phyloP scores from a whole-genome alignment of 2,797 vertebrate species.

The Danio choprae region DNA sequence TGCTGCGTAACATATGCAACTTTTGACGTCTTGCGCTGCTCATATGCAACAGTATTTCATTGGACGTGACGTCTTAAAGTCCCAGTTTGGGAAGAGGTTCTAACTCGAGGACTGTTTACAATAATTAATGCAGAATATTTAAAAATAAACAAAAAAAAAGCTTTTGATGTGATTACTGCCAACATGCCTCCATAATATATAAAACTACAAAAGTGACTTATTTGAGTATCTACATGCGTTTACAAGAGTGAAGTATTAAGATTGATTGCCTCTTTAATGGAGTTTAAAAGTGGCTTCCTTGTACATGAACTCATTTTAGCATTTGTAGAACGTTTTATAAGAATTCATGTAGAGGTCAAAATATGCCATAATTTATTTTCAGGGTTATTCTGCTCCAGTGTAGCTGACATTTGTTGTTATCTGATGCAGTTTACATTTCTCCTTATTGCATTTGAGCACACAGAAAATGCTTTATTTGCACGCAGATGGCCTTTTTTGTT shows the following conservation, averaged over 20 bases:
- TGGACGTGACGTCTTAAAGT: constrained; percentile 40
- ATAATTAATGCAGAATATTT: constrained; percentile 61
- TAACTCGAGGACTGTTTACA: constrained; percentile 79
- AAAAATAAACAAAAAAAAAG: constrained; percentile 60
- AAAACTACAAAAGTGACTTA: constrained; percentile 20
- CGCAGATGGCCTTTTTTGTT: constrained; percentile 24
- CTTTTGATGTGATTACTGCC: constrained; percentile 65
- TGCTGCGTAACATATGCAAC: constrained; percentile 72
- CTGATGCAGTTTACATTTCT: constrained; percentile 6
- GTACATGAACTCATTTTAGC: constrained; percentile 20
- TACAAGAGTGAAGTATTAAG: constrained; percentile 33
- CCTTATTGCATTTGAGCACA: background rate
- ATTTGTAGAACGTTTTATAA: constrained; percentile 22
- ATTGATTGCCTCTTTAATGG: background rate
- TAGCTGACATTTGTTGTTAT: constrained; percentile 29
- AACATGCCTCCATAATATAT: constrained; percentile 44
- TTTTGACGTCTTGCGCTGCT: constrained; percentile 78
- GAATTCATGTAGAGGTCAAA: constrained; percentile 42
- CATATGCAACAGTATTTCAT: constrained; percentile 74
- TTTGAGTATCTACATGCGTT: constrained; percentile 54
- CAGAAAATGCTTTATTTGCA: constrained; percentile 36
- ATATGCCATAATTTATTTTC: constrained; percentile 38
- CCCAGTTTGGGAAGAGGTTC: constrained; percentile 23
- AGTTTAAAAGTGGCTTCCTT: constrained; percentile 39
- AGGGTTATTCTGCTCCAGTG: constrained; percentile 24